phyloP scores from a whole-genome alignment of 2,797 vertebrate genomes.

The Danio choprae region DNA sequence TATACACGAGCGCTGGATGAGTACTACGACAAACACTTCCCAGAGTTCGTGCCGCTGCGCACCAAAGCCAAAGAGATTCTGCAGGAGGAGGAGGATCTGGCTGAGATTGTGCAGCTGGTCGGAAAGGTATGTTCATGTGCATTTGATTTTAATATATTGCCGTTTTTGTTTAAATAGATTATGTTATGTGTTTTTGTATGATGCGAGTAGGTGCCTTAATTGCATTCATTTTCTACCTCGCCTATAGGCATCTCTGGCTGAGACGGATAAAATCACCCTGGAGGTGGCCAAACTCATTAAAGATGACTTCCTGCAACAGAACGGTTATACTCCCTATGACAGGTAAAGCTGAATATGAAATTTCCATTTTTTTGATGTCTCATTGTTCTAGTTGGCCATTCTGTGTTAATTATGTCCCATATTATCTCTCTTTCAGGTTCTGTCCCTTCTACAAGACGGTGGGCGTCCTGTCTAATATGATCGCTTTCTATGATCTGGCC shows the following conservation, averaged over 20 bases:
- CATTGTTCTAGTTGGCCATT: background rate
- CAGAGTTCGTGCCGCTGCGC: slow-evolving; percentile 95
- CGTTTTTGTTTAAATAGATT: background rate
- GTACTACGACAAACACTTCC: slow-evolving; percentile 96
- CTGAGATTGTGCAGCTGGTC: slow-evolving; percentile 98
- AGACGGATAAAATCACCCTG: slow-evolving; percentile 97
- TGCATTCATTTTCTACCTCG: background rate
- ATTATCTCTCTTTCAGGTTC: slow-evolving; percentile 23
- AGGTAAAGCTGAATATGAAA: slow-evolving; percentile 73
- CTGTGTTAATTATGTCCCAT: background rate
- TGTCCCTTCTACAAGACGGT: slow-evolving; percentile 84
- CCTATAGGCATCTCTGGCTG: slow-evolving; percentile 92
- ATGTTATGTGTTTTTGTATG: background rate
- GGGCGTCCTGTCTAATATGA: slow-evolving; percentile 96
- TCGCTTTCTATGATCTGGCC: slow-evolving; percentile 97
- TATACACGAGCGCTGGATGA: slow-evolving; percentile 95
- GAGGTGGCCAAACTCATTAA: slow-evolving; percentile 98
- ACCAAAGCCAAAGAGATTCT: slow-evolving; percentile 98
- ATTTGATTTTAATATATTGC: background rate
- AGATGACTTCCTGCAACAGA: slow-evolving; percentile 99
- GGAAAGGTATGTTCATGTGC: slow-evolving; percentile 84
- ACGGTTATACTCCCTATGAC: slow-evolving; percentile 97
- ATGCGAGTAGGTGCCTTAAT: background rate
- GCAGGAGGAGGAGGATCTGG: slow-evolving; percentile 97
- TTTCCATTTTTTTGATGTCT: background rate